A percentile compares a stretch with the other conserved stretches of the same genome.
These are phyloP conservation scores for Girardia tigrina DNA, from an alignment of 2,888 invertebrate genomes.

Conservation along the genomic window DNA sequence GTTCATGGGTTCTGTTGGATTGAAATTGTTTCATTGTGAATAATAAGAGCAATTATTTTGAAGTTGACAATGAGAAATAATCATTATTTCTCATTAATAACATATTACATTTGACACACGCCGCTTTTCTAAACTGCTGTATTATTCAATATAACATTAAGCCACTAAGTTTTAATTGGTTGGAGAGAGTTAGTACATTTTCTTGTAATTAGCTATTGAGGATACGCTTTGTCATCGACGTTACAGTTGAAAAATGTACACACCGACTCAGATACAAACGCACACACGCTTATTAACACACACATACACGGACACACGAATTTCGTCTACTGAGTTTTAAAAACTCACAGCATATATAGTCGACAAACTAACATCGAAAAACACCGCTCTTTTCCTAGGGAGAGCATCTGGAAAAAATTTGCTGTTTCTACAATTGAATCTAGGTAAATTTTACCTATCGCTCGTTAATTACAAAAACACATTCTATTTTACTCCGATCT, in stretches of 20 bases:
- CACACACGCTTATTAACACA: neutral
- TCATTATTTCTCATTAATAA: slow-evolving; percentile 15
- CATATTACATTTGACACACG: neutral
- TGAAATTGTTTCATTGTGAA: neutral
- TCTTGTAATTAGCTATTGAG: neutral
- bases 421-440: slow-evolving; percentile 23
- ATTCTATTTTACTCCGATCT: slow-evolving; percentile 18
- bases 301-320: neutral
- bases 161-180: neutral
- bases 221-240: slow-evolving; percentile 6
- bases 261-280: neutral
- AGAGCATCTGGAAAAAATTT: slow-evolving; percentile 18
- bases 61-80: neutral
- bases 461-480: slow-evolving; percentile 12
- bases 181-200: neutral
- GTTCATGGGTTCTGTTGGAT: no score
- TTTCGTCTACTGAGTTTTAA: neutral
- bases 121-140: no score
- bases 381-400: no score
- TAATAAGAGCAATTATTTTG: neutral
- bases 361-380: neutral
- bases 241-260: slow-evolving; percentile 13
- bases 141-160: neutral
- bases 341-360: neutral
- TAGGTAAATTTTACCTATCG: slow-evolving; percentile 23